phyloP scores from a whole-genome alignment of 37 sponge, comb jelly and placozoan genomes.

The Chondrosia reniformis region DNA sequence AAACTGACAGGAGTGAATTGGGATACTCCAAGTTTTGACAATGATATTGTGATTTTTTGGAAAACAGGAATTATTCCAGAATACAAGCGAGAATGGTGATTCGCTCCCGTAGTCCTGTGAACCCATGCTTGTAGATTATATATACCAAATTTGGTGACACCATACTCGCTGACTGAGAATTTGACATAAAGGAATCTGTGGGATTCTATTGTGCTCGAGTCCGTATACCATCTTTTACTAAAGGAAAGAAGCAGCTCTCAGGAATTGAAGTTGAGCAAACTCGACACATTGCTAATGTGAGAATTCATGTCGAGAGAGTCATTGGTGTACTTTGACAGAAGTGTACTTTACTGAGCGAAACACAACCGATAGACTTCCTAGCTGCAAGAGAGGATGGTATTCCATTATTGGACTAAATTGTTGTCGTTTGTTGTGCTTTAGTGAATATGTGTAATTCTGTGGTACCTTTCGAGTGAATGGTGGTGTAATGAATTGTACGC shows the following conservation, averaged over 20 bases:
- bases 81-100: too few species aligned
- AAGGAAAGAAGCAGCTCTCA: background rate
- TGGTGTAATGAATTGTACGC: background rate
- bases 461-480: background rate
- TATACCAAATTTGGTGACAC: background rate
- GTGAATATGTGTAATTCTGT: background rate
- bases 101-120: too few species aligned
- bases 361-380: slow-evolving; percentile 1
- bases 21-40: too few species aligned
- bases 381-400: background rate
- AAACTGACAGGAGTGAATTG: too few species aligned
- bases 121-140: too few species aligned
- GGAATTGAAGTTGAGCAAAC: slow-evolving; percentile 15
- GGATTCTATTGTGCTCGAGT: slow-evolving; percentile 9
- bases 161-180: slow-evolving; percentile 2
- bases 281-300: background rate
- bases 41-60: background rate
- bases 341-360: background rate
- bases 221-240: background rate
- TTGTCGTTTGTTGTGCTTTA: background rate
- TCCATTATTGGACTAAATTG: background rate
- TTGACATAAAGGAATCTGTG: slow-evolving; percentile 12
- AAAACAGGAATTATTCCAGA: too few species aligned
- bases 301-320: slow-evolving; percentile 12
- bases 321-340: slow-evolving; percentile 5